phyloP scores from a whole-genome alignment of 2,797 vertebrate genomes.

The Enteromius radiatus region DNA sequence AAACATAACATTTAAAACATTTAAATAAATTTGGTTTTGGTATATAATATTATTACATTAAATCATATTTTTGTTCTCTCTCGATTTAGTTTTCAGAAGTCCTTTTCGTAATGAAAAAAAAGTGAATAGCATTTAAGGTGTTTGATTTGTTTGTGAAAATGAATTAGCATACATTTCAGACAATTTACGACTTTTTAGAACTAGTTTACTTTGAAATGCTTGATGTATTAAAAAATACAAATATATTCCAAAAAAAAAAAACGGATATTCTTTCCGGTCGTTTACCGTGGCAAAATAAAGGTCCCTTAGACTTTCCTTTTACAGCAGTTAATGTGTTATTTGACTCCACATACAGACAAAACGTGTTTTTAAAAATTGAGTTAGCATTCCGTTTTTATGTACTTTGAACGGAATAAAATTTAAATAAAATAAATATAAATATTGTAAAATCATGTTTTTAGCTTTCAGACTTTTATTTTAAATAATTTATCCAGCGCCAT shows the following conservation, averaged over 20 bases:
- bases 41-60: background rate
- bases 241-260: background rate
- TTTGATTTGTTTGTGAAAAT: background rate
- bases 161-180: background rate
- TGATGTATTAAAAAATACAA: background rate
- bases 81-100: background rate
- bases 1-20: background rate
- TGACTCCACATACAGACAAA: background rate
- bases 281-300: slow-evolving; percentile 9
- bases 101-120: background rate
- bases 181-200: background rate
- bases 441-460: background rate
- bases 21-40: background rate
- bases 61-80: background rate
- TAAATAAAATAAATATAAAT: background rate
- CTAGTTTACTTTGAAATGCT: background rate
- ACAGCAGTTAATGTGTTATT: background rate
- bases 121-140: background rate
- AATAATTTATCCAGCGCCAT: slow-evolving; percentile 34
- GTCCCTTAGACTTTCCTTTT: background rate
- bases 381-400: background rate
- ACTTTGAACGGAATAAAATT: background rate
- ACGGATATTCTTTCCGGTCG: slow-evolving; percentile 5
- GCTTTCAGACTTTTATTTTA: slow-evolving; percentile 30
- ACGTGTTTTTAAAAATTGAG: background rate